phyloP scores from a whole-genome alignment of 2,888 invertebrate genomes.

The Ochlodes sylvanus region DNA sequence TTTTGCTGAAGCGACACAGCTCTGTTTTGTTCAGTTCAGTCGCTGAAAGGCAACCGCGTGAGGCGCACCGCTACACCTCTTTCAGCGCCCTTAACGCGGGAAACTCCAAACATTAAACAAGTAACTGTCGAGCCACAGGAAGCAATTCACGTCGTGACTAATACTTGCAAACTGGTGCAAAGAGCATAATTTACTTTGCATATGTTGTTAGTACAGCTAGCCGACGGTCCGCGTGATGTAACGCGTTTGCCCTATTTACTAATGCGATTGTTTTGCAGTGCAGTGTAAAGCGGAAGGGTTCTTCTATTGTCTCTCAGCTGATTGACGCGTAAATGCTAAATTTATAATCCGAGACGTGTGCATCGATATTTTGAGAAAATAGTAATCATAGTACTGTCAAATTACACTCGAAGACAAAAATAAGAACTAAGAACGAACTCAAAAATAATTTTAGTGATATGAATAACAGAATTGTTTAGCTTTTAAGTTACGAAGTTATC shows the following conservation, averaged over 20 bases:
- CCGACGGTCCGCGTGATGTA: slow-evolving; percentile 54
- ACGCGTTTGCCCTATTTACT: slow-evolving; percentile 66
- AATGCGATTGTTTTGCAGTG: slow-evolving; percentile 63
- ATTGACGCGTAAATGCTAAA: slow-evolving; percentile 27
- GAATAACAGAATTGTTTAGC: not conserved
- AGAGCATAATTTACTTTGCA: slow-evolving; percentile 14
- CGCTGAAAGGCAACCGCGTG: slow-evolving; percentile 51
- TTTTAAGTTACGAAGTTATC: not conserved
- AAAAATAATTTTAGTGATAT: too few species aligned
- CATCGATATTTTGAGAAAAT: not conserved
- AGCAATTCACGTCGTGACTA: not conserved
- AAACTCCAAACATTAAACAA: slow-evolving; percentile 46
- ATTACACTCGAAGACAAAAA: too few species aligned
- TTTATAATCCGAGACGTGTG: not conserved
- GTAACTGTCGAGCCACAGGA: not conserved
- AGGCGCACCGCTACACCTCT: slow-evolving; percentile 47
- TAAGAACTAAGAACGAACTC: too few species aligned
- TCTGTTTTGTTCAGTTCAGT: slow-evolving; percentile 50
- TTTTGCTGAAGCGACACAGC: slow-evolving; percentile 38
- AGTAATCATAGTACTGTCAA: too few species aligned
- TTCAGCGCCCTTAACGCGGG: slow-evolving; percentile 46
- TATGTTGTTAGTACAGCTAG: slow-evolving; percentile 11
- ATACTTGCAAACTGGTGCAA: slow-evolving; percentile 17
- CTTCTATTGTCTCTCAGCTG: slow-evolving; percentile 36
- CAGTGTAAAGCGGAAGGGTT: slow-evolving; percentile 47